Evolutionary conservation across 2,888 invertebrate genomes (phyloP).

Genomic region (Aleiodes alternator): DNA sequence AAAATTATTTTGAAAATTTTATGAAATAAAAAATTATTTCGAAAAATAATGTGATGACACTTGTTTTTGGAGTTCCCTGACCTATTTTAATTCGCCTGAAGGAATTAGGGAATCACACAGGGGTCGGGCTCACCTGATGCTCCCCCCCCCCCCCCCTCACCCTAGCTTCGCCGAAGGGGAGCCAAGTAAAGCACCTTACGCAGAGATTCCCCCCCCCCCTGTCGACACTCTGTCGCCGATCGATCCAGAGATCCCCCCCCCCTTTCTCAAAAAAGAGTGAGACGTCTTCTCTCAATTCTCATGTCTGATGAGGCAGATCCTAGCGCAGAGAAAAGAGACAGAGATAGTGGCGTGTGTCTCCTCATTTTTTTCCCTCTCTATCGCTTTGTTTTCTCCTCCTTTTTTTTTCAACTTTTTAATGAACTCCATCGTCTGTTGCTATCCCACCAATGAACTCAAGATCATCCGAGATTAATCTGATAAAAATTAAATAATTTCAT

Average conservation of each 20-base stretch:
- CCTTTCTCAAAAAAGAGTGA: neutral
- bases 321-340: neutral
- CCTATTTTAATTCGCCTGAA: slow-evolving; percentile 20
- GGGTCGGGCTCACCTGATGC: slow-evolving; percentile 5
- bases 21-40: neutral
- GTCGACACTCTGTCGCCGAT: neutral
- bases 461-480: slow-evolving; percentile 7
- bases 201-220: neutral
- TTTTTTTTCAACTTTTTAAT: neutral
- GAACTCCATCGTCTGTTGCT: slow-evolving; percentile 18
- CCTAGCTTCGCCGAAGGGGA: too few species aligned
- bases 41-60: neutral
- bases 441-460: slow-evolving; percentile 4
- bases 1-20: neutral
- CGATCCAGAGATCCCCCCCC: neutral
- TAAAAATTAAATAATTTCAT: slow-evolving; percentile 10
- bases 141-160: neutral
- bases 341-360: slow-evolving; percentile 3
- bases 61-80: slow-evolving; percentile 19
- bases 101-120: slow-evolving; percentile 13
- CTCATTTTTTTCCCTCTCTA: neutral
- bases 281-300: neutral
- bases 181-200: neutral
- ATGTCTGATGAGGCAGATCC: neutral
- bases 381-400: slow-evolving; percentile 14